phyloP scores from a whole-genome alignment of 2,888 invertebrate species.

The Clepsis dumicolana region DNA sequence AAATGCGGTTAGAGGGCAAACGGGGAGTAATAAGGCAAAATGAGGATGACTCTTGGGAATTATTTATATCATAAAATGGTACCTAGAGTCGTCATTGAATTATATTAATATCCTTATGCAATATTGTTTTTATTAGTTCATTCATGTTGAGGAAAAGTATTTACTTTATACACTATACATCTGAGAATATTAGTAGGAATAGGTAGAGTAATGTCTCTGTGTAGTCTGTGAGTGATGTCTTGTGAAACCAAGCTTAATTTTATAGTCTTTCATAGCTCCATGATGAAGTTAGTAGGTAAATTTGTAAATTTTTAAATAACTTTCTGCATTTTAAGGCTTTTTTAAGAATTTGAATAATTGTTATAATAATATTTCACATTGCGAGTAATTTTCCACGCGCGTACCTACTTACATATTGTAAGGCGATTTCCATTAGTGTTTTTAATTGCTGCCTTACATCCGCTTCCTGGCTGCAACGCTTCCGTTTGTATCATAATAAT shows the following conservation, averaged over 20 bases:
- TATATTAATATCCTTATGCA: neutral
- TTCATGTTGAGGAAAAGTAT: constrained; percentile 29
- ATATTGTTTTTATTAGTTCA: constrained; percentile 22
- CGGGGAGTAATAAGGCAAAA: constrained; percentile 7
- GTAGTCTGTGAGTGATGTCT: no score
- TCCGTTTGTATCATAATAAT: constrained; percentile 46
- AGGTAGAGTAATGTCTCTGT: no score
- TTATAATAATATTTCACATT: neutral
- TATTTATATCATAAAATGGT: constrained; percentile 11
- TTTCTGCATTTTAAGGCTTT: neutral
- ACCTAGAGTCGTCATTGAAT: constrained; percentile 1
- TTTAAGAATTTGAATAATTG: neutral
- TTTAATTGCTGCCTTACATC: constrained; percentile 50
- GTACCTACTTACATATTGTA: constrained; percentile 34
- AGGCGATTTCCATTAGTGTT: constrained; percentile 48
- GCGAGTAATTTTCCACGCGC: constrained; percentile 20
- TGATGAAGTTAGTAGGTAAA: no score
- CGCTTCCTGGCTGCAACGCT: constrained; percentile 52
- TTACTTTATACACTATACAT: neutral
- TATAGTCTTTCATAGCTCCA: no score
- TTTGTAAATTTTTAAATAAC: no score
- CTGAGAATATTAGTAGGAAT: no score
- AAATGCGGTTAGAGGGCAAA: neutral
- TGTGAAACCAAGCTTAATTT: no score
- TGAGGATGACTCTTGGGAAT: neutral